These are phyloP conservation scores for Nematostella vectensis DNA, from an alignment of 92 coral and sea anemone genomes.

Conservation along the genomic window DNA sequence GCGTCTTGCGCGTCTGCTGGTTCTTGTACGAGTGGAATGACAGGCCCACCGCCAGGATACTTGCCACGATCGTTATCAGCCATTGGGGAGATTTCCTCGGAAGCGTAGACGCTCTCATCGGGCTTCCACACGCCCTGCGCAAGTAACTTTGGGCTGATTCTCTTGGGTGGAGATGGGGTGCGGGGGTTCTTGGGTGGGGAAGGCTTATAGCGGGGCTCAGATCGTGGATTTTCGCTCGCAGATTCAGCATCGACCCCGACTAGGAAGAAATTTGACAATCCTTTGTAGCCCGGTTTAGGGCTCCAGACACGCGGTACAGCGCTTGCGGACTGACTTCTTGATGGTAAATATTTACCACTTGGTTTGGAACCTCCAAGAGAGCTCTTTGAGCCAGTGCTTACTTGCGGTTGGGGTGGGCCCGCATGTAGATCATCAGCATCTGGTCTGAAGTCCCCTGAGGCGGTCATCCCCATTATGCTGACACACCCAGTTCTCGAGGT, in stretches of 20 bases:
- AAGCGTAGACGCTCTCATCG: conserved; percentile 42
- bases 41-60: conserved; percentile 10
- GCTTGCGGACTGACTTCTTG: conserved; percentile 12
- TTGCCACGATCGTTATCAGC: conserved; percentile 3
- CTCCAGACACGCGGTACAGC: conserved; percentile 64
- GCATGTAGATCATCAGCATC: conserved; percentile 14
- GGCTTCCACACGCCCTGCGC: conserved; percentile 75
- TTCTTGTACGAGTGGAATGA: conserved; percentile 47
- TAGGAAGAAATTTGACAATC: conserved; percentile 73
- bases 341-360: neutral
- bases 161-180: conserved; percentile 14
- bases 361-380: conserved; percentile 1
- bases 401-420: neutral
- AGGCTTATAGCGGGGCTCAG: neutral
- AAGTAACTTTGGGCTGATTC: conserved; percentile 34
- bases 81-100: conserved; percentile 13
- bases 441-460: conserved; percentile 57
- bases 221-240: conserved; percentile 3
- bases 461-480: conserved; percentile 61
- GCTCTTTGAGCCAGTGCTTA: conserved; percentile 2
- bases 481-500: conserved; percentile 58
- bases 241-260: conserved; percentile 57
- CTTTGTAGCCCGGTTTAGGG: conserved; percentile 61
- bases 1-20: conserved; percentile 16
- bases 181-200: too few relatives aligned